phyloP scores from a whole-genome alignment of 2,113 vertebrate species.

The Noctilio leporinus region DNA sequence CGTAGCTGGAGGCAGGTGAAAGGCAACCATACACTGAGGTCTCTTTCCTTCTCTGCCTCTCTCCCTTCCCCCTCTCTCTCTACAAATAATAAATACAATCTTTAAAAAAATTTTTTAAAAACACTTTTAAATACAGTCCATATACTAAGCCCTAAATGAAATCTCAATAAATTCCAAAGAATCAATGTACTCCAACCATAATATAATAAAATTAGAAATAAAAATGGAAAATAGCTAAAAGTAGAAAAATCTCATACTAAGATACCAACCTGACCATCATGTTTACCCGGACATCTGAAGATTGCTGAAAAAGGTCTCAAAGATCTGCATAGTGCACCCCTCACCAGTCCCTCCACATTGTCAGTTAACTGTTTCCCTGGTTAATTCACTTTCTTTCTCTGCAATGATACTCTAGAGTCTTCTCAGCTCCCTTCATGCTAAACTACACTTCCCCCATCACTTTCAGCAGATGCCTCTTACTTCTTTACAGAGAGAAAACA shows the following conservation, averaged over 20 bases:
- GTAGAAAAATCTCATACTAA: neutral
- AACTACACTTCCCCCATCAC: neutral
- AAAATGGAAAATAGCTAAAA: neutral
- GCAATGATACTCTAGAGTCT: neutral
- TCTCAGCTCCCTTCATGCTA: neutral
- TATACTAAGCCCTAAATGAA: neutral
- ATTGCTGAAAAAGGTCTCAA: neutral
- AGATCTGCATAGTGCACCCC: neutral
- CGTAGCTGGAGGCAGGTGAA: no score
- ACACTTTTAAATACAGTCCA: neutral
- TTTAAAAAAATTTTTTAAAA: slow-evolving; percentile 12
- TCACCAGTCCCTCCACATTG: neutral
- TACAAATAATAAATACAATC: neutral
- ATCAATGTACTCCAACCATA: neutral
- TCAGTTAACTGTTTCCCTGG: neutral
- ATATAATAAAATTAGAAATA: slow-evolving; percentile 10
- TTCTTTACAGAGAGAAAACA: neutral
- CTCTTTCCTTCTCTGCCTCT: no score
- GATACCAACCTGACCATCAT: neutral
- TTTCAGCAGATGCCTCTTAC: neutral
- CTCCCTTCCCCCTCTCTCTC: no score
- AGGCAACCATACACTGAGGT: no score
- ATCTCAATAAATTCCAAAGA: neutral
- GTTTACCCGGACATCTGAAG: neutral
- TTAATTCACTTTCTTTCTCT: neutral